phyloP scores from a whole-genome alignment of 2,113 vertebrate species.

The Trochalopteron elliotii region DNA sequence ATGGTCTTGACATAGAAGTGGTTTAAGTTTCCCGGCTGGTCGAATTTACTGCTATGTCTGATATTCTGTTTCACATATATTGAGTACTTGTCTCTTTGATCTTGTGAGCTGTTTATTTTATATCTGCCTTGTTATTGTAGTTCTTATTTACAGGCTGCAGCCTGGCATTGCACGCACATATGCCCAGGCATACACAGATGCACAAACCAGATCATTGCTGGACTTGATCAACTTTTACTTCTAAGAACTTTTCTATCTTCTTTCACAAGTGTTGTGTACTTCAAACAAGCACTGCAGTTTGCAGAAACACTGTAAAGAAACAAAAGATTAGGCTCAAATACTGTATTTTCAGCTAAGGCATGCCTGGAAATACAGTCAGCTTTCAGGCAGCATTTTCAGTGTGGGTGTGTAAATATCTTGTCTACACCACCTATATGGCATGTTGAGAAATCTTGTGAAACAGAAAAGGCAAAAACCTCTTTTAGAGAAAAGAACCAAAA shows the following conservation, averaged over 20 bases:
- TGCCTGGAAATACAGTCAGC: background rate
- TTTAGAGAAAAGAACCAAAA: background rate
- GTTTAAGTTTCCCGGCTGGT: constrained; percentile 14
- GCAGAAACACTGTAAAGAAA: background rate
- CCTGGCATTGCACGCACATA: background rate
- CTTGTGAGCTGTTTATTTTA: constrained; percentile 30
- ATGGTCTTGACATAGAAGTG: background rate
- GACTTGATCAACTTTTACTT: background rate
- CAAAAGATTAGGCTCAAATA: background rate
- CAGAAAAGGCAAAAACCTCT: background rate
- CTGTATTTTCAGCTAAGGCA: background rate
- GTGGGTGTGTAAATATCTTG: background rate
- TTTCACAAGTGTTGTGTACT: background rate
- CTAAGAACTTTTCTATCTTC: background rate
- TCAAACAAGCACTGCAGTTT: background rate
- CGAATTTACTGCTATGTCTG: background rate
- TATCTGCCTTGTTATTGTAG: constrained; percentile 27
- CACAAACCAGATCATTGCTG: background rate
- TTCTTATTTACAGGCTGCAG: constrained; percentile 34
- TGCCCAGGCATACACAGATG: background rate
- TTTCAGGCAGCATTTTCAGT: background rate
- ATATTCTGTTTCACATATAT: constrained; percentile 4
- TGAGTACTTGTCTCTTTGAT: background rate
- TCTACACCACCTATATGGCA: background rate
- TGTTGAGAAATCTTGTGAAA: background rate